A percentile compares a stretch with the other conserved stretches of the same genome.
phyloP scores from a whole-genome alignment of 2,113 vertebrate genomes.

The Hipposideros armiger region DNA sequence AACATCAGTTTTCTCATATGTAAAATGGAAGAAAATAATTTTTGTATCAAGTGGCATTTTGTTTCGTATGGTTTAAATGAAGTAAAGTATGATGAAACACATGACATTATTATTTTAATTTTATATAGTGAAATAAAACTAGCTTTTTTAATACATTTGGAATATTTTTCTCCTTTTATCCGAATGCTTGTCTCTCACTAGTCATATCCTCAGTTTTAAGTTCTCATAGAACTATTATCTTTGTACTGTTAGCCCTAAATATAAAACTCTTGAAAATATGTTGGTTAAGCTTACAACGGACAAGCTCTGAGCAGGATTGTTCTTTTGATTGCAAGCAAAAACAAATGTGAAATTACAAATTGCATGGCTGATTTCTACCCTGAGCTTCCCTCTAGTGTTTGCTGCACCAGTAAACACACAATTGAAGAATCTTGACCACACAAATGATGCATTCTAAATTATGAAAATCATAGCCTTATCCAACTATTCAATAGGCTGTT shows the following conservation, averaged over 20 bases:
- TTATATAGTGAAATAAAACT: not conserved
- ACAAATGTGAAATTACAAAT: conserved; percentile 54
- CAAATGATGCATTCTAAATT: conserved; percentile 34
- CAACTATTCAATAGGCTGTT: not conserved
- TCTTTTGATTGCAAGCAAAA: conserved; percentile 33
- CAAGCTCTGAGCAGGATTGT: not conserved
- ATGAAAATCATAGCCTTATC: not conserved
- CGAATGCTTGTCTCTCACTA: not conserved
- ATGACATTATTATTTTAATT: conserved; percentile 43
- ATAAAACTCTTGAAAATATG: conserved; percentile 53
- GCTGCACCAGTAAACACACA: not conserved
- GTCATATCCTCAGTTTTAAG: not conserved
- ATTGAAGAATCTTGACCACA: not conserved
- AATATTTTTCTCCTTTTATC: not conserved
- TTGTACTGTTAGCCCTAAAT: not conserved
- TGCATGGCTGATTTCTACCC: not conserved
- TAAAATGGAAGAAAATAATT: not conserved
- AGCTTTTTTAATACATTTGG: not conserved
- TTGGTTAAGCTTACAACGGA: not conserved
- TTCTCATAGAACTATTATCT: not conserved
- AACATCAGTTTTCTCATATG: not conserved
- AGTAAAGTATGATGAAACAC: not conserved
- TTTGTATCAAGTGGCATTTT: not conserved
- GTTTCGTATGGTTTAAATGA: not conserved
- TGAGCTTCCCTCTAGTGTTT: conserved; percentile 25